Base-by-base conservation (phyloP, 2,797 vertebrate genomes). In the Enteromius argenteus region DNA sequence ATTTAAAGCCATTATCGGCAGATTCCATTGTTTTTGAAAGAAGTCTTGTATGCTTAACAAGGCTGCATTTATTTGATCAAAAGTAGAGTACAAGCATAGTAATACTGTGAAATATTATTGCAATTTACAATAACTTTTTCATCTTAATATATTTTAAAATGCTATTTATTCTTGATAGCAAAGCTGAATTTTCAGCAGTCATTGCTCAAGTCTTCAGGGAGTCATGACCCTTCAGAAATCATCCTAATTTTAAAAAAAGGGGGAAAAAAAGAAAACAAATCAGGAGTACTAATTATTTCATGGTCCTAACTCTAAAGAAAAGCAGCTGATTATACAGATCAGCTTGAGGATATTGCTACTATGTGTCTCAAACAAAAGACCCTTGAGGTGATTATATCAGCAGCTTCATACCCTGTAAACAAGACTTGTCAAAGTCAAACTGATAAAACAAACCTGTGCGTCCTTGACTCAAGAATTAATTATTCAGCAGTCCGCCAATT, bases 381-480 rank as follows among this genome's bases (percentile, higher is more conserved):
- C 27, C 15, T 21, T 9, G 19, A 37, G 32, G 32, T 21, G 21
- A n/a, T 37, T 75, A 56, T 56, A 37, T 4, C 30, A 37, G 19
- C 32, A 53, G 15, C 23, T 9, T 32, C 32, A 39, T n/a, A 58
- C 37, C 39, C 53, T 11, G 3, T 76, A 58, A 76, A 60, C n/a
- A 56, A 60, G 74, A 27, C 74, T 27, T 44, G 35, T 77, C 35
- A 60, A 77, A 62, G 14, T 42, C 37, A 78, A 42, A 78, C 37
- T 30, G 37, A 62, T 46, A 27, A 62, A 78, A 78, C 37, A 62
- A 78, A 78, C 56, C 75, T 78, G 37, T 78, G 37, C 8, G 4
- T n/a, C 13, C n/a, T 44, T 78, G n/a, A 78, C 37, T 27, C 23
- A 44, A 62, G 6, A 62, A 78, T 78, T 23, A 76, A 27, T 60